These are phyloP conservation scores for Glaucomys volans DNA, from an alignment of 2,113 vertebrate genomes.

Conservation along the genomic window DNA sequence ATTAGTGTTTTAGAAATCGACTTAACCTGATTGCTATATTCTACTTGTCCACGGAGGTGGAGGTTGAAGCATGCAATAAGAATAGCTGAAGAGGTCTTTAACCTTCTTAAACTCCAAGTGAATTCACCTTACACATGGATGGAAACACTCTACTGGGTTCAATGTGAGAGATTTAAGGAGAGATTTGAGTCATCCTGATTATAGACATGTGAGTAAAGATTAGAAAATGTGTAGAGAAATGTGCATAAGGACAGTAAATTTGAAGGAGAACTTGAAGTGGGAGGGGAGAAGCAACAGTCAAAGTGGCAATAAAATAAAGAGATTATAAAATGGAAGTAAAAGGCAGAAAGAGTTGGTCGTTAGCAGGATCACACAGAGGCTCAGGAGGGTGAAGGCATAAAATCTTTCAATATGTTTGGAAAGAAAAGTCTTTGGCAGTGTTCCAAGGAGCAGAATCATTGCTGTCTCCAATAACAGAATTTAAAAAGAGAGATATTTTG, in stretches of 20 bases:
- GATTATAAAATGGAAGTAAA: slow-evolving; percentile 35
- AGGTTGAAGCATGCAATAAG: neutral
- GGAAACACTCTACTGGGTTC: neutral
- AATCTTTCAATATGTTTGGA: neutral
- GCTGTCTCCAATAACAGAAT: neutral
- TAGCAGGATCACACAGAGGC: neutral
- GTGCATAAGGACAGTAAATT: neutral
- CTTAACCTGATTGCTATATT: neutral
- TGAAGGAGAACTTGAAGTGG: neutral
- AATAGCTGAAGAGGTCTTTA: neutral
- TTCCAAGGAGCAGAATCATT: neutral
- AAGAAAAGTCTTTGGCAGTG: neutral
- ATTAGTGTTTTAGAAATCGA: neutral
- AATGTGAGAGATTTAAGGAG: neutral
- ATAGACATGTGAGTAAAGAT: neutral
- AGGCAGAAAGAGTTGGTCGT: neutral
- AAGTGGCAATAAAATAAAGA: slow-evolving; percentile 13
- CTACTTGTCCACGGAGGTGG: neutral
- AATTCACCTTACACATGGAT: neutral
- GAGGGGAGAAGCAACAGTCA: neutral
- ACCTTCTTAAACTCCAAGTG: neutral
- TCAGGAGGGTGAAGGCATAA: neutral
- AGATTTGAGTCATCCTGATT: neutral
- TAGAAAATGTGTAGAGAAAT: neutral
- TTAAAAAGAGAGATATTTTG: slow-evolving; percentile 54